Evolutionary conservation across 2,888 invertebrate species (phyloP), one percentile per base, ranked within the genome.

Genomic region (Xestobium rufovillosum): DNA sequence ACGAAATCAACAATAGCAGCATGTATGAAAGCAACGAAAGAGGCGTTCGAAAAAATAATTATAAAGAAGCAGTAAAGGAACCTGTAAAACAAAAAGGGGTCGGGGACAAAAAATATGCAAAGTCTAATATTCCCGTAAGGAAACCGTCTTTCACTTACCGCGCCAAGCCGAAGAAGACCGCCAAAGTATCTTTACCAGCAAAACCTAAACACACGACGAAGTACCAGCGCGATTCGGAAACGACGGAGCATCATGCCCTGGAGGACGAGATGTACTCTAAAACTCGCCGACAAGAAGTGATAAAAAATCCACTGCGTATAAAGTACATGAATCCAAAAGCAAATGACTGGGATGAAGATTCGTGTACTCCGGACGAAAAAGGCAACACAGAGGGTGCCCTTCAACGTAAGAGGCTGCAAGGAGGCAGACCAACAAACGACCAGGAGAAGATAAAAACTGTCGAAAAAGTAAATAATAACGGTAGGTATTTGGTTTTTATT

Each of bases 311-410:
- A 11, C 31, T 53, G 1, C 41, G 50, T 19, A 45, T 57, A 3
- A 48, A 56, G 4, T 61, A 58, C 39, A 38, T 60, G 14, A 61
- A 54, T 45, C 58, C 60, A 2, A 53, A 53, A 33, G 33, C 57
- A 29, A 45, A 42, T 3, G 45, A 39, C 33, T 61, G 61, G 61
- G 48, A 51, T 9, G 55, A 55, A 19, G 55, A 56, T 12, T 48
- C 45, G 3, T 40, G 35, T 25, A 33, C 36, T 2, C 44, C 45
- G 1, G 35, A 11, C 16, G 25, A 6, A 14, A 25, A 17, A 12
- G 9, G n/a, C 34, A 26, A 16, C 15, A n/a, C 8, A 9, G 34
- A 26, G 17, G 25, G 11, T 12, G 12, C 26, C n/a, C 3, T n/a
- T 8, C 26, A 34, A 9, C 4, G 12, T 6, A 13, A 31, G 3